phyloP scores from a whole-genome alignment of 2,888 invertebrate species.

The Hetaerina titia region DNA sequence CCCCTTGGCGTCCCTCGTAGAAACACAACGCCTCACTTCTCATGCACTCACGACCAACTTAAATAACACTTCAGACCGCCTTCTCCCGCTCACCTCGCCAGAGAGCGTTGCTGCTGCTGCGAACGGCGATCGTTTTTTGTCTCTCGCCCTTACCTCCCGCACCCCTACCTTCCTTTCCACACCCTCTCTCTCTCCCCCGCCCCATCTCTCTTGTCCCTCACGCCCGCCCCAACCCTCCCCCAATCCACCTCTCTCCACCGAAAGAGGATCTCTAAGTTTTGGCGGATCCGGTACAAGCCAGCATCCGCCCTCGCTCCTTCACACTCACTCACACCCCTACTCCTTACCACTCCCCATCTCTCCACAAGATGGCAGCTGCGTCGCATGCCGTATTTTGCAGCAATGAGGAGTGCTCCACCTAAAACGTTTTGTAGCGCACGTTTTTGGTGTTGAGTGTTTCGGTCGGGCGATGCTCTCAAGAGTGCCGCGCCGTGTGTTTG shows the following conservation, averaged over 20 bases:
- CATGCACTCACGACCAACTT: conserved; percentile 3
- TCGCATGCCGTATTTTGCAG: not conserved
- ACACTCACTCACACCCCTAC: not conserved
- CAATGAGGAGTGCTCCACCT: not conserved
- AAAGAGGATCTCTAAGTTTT: conserved; percentile 1
- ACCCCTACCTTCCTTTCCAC: not conserved
- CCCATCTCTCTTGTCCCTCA: too few relatives aligned
- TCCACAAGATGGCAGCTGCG: conserved; percentile 21
- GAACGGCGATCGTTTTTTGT: conserved; percentile 5
- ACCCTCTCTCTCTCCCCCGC: too few relatives aligned
- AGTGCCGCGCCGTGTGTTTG: not conserved
- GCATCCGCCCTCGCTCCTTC: not conserved
- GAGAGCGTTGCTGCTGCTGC: not conserved
- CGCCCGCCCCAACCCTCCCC: too few relatives aligned
- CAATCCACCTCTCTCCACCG: not conserved
- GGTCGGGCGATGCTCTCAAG: not conserved
- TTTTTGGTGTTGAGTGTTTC: not conserved
- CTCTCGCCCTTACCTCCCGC: not conserved
- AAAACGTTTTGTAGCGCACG: not conserved
- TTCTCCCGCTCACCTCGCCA: not conserved
- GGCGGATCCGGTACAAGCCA: not conserved
- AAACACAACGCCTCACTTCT: not conserved
- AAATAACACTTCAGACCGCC: not conserved
- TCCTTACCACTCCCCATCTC: not conserved
- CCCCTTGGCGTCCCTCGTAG: not conserved